Evolutionary conservation across 2,888 invertebrate species (phyloP).

Genomic region (Athrips mouffetella): DNA sequence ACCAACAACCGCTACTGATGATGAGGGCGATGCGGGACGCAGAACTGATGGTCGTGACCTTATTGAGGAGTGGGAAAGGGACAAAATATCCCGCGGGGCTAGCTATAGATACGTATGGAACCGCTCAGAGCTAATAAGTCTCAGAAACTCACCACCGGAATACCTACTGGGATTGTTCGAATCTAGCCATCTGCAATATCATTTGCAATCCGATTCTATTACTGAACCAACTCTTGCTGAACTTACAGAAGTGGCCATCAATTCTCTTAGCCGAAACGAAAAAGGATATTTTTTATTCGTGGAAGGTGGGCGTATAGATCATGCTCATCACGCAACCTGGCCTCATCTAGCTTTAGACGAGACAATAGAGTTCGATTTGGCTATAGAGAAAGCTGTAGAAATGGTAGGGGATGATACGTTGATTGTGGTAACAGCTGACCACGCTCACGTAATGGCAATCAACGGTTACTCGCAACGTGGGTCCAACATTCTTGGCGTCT

Average conservation of each 20-base stretch:
- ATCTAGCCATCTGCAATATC: conserved; percentile 81
- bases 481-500: conserved; percentile 54
- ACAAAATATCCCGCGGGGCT: conserved; percentile 53
- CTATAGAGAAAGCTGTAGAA: conserved; percentile 37
- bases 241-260: conserved; percentile 80
- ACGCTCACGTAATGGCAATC: conserved; percentile 84
- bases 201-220: conserved; percentile 71
- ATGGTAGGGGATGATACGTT: conserved; percentile 81
- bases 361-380: conserved; percentile 80
- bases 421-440: conserved; percentile 87
- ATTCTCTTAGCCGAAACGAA: conserved; percentile 79
- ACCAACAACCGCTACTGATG: conserved; percentile 73
- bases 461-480: conserved; percentile 82
- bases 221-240: conserved; percentile 69
- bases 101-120: conserved; percentile 77
- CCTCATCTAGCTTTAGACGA: conserved; percentile 82
- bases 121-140: conserved; percentile 71
- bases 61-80: conserved; percentile 81
- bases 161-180: conserved; percentile 82
- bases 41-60: conserved; percentile 81
- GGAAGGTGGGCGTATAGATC: conserved; percentile 83
- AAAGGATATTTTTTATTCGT: conserved; percentile 89
- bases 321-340: conserved; percentile 81
- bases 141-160: conserved; percentile 39
- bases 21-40: conserved; percentile 61